phyloP scores from a whole-genome alignment of 2,113 vertebrate genomes.

The Mesembrinibis cayennensis region DNA sequence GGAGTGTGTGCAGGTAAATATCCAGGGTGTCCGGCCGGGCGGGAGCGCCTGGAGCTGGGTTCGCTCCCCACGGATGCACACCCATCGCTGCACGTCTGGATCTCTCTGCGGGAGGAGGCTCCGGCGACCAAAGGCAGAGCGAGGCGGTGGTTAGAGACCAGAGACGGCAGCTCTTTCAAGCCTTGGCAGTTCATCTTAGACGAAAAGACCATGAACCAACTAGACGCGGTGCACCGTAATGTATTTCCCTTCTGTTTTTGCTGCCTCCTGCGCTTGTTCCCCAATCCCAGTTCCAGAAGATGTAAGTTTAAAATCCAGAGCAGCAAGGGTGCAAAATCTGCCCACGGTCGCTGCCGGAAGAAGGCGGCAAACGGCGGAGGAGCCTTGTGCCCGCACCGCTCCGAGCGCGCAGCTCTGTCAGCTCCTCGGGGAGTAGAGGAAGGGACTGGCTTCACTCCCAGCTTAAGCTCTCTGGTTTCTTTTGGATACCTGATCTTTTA shows the following conservation, averaged over 20 bases:
- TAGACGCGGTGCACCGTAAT: neutral
- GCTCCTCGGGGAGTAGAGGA: neutral
- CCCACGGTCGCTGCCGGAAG: rapidly evolving
- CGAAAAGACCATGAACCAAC: rapidly evolving
- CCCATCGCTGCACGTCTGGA: rapidly evolving
- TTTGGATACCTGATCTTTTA: neutral
- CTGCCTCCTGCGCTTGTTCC: neutral
- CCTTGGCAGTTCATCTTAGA: neutral
- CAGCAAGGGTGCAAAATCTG: neutral
- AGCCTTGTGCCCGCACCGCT: rapidly evolving
- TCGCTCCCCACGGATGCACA: neutral
- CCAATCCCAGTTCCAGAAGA: neutral
- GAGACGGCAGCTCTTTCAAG: neutral
- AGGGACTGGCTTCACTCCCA: neutral
- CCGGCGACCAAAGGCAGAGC: rapidly evolving
- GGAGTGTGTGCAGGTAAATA: too few relatives aligned
- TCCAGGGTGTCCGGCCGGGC: rapidly evolving
- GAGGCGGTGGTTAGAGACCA: neutral
- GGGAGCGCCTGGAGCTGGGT: neutral
- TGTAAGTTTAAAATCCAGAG: neutral
- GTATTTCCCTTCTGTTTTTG: neutral
- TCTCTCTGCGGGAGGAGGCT: neutral
- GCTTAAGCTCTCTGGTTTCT: neutral
- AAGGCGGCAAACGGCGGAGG: rapidly evolving
- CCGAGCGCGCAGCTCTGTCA: rapidly evolving